Percentiles rank a stretch among this genome's conserved stretches.
Evolutionary conservation across 2,888 invertebrate species (phyloP).

Genomic region (Agelastica alni): DNA sequence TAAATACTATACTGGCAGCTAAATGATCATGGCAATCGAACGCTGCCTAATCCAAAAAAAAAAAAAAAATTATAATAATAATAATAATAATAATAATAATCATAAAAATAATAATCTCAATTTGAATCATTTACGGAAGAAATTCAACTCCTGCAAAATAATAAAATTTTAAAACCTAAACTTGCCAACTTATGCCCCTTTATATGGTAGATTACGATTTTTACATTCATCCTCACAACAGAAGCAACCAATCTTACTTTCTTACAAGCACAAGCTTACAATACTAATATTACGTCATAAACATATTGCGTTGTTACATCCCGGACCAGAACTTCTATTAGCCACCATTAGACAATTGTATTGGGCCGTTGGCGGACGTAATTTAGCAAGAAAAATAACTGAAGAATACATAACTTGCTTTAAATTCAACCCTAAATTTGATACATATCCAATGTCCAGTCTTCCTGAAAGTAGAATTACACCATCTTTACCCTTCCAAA

Average conservation of each 20-base stretch:
- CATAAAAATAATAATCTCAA: background rate
- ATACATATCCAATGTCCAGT: background rate
- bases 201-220: background rate
- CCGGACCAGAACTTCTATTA: too few relatives aligned
- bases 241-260: background rate
- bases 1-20: too few relatives aligned
- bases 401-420: background rate
- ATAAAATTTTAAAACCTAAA: background rate
- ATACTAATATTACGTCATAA: background rate
- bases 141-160: background rate
- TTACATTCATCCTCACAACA: background rate
- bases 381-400: background rate
- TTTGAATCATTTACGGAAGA: background rate
- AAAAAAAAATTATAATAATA: too few relatives aligned
- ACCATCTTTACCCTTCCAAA: background rate
- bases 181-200: background rate
- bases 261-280: background rate
- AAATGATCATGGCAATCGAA: too few relatives aligned
- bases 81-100: too few relatives aligned
- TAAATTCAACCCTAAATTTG: background rate
- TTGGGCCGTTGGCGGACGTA: too few relatives aligned
- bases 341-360: too few relatives aligned
- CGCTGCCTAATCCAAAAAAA: too few relatives aligned
- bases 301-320: too few relatives aligned
- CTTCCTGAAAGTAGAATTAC: slow-evolving; percentile 1